These are phyloP conservation scores for Blennius ocellaris DNA, from an alignment of 2,113 vertebrate species.

Conservation along the genomic window DNA sequence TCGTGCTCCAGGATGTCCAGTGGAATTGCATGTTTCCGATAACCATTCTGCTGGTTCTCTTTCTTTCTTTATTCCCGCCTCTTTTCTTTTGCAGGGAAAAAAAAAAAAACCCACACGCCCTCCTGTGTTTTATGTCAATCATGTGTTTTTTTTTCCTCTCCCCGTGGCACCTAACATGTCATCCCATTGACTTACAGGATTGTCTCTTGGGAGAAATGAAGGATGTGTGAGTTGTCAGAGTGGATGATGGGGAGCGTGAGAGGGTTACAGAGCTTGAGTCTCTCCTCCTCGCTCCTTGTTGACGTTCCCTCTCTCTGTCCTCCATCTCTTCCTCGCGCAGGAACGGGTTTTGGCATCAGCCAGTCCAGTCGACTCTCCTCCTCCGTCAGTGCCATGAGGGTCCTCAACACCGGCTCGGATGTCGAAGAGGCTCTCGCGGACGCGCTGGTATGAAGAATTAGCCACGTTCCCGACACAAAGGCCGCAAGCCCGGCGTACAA, in stretches of 20 bases:
- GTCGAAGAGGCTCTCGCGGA: slow-evolving; percentile 97
- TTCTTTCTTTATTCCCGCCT: slow-evolving; percentile 54
- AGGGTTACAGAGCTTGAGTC: slow-evolving; percentile 1
- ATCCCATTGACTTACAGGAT: slow-evolving; percentile 60
- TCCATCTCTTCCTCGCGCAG: slow-evolving; percentile 66
- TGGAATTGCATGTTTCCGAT: slow-evolving; percentile 80
- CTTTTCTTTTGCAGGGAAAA: slow-evolving; percentile 21
- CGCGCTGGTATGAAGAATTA: slow-evolving; percentile 87
- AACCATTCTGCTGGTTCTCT: slow-evolving; percentile 55
- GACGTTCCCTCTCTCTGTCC: slow-evolving; percentile 5
- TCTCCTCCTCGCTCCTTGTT: slow-evolving; percentile 1
- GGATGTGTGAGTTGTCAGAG: neutral
- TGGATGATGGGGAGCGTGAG: slow-evolving; percentile 14
- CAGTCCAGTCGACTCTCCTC: slow-evolving; percentile 93
- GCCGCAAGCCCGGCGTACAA: slow-evolving; percentile 2
- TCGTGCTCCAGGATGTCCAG: slow-evolving; percentile 59
- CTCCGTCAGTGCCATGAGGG: slow-evolving; percentile 96
- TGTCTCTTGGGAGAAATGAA: slow-evolving; percentile 37
- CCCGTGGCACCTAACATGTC: slow-evolving; percentile 63
- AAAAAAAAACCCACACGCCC: slow-evolving; percentile 27
- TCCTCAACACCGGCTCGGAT: slow-evolving; percentile 95
- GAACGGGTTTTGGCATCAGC: slow-evolving; percentile 90
- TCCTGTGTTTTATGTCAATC: slow-evolving; percentile 47
- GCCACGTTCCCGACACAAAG: neutral
- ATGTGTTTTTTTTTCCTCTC: slow-evolving; percentile 36